Percentiles rank a stretch among this genome's conserved stretches.
Evolutionary conservation across 1,140 invertebrate genomes (phyloP).

Genomic region (Oryzaephilus surinamensis): DNA sequence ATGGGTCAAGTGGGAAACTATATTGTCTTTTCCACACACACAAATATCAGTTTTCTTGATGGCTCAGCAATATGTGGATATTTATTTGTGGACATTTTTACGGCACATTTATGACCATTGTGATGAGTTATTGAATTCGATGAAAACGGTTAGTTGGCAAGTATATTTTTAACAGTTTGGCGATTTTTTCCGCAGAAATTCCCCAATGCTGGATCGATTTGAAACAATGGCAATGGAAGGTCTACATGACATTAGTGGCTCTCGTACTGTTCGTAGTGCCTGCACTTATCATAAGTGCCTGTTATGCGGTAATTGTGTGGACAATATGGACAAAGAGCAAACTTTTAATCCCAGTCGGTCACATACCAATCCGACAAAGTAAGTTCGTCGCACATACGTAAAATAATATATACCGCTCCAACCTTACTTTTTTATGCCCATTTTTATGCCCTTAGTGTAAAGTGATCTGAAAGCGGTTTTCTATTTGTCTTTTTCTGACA

Average conservation of each 20-base stretch:
- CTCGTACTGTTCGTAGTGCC: slow-evolving; percentile 78
- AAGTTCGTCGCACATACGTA: too few relatives aligned
- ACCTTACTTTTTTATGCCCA: too few relatives aligned
- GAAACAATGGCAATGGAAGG: slow-evolving; percentile 65
- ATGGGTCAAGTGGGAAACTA: too few relatives aligned
- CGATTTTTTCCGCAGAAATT: slow-evolving; percentile 45
- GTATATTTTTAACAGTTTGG: slow-evolving; percentile 5
- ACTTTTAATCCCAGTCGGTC: slow-evolving; percentile 39
- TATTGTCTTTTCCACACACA: too few relatives aligned
- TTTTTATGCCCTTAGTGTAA: too few relatives aligned
- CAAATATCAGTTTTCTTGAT: neutral
- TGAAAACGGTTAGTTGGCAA: neutral
- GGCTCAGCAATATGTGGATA: slow-evolving; percentile 4
- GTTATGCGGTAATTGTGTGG: slow-evolving; percentile 84
- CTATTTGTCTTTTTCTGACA: too few relatives aligned
- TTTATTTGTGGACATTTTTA: slow-evolving; percentile 8
- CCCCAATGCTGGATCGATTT: slow-evolving; percentile 88
- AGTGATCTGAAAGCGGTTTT: too few relatives aligned
- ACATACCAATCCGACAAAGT: slow-evolving; percentile 26
- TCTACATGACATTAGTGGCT: slow-evolving; percentile 81
- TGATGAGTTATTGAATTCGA: slow-evolving; percentile 5
- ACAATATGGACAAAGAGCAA: slow-evolving; percentile 84
- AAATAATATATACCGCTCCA: too few relatives aligned
- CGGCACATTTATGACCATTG: slow-evolving; percentile 5
- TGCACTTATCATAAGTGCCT: slow-evolving; percentile 79